These are phyloP conservation scores for Calidris pugnax DNA, from an alignment of 2,113 vertebrate species.

Conservation along the genomic window DNA sequence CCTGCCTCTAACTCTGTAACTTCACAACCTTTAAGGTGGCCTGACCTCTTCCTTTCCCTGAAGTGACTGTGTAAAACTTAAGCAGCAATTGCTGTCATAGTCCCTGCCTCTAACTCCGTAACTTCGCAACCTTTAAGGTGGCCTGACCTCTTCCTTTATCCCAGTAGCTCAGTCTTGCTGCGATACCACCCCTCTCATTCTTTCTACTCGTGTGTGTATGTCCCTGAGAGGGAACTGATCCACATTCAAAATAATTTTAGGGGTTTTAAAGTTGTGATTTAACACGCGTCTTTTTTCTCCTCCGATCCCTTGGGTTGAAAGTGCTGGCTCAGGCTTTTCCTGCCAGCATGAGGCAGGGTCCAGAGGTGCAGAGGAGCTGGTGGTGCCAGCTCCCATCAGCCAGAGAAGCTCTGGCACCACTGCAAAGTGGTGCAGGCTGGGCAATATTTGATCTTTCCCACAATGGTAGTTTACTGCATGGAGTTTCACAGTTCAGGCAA, in stretches of 20 bases:
- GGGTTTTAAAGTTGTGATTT: background rate
- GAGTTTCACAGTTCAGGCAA: background rate
- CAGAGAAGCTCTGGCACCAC: background rate
- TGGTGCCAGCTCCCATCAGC: background rate
- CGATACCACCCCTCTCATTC: background rate
- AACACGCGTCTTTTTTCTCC: background rate
- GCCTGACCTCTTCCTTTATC: background rate
- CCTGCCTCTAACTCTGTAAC: background rate
- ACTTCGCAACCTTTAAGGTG: background rate
- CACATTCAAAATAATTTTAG: background rate
- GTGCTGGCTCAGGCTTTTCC: background rate
- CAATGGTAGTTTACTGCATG: background rate
- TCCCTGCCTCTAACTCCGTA: background rate
- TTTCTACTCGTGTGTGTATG: rapidly evolving
- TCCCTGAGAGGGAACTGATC: background rate
- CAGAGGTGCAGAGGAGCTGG: background rate
- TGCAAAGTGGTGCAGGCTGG: background rate
- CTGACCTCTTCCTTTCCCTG: background rate
- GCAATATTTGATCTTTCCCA: background rate
- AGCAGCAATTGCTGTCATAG: background rate
- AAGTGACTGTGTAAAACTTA: background rate
- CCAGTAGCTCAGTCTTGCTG: background rate
- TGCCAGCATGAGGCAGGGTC: background rate
- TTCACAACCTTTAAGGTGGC: background rate
- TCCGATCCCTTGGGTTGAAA: background rate